Conservation (phyloP, 2,113 vertebrate species). For the Labeo rohita region DNA sequence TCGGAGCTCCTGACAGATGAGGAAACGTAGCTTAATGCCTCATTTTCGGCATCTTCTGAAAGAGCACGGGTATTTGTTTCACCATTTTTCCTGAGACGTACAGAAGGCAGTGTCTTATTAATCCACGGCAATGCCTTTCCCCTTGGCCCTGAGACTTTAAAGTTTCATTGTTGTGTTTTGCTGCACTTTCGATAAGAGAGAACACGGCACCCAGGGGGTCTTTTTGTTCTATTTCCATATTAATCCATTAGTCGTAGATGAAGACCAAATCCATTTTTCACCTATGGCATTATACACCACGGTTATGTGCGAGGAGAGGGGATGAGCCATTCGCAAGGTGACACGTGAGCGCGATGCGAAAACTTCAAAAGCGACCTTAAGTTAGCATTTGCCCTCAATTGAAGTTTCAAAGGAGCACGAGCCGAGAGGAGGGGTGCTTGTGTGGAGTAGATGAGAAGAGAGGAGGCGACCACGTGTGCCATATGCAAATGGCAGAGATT, state of each 20-base stretch:
- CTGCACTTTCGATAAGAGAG: conserved; percentile 47
- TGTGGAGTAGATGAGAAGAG: conserved; percentile 28
- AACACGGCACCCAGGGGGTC: conserved; percentile 51
- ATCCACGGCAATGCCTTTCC: conserved; percentile 46
- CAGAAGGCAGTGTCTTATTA: conserved; percentile 31
- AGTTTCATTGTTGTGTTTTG: conserved; percentile 53
- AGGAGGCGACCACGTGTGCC: conserved; percentile 66
- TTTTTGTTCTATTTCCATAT: conserved; percentile 52
- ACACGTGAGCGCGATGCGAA: conserved; percentile 38
- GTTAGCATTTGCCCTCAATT: conserved; percentile 51
- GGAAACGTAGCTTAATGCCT: neutral
- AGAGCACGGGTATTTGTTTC: conserved; percentile 35
- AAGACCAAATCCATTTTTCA: conserved; percentile 52
- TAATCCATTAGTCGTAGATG: conserved; percentile 61
- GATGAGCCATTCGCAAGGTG: conserved; percentile 45
- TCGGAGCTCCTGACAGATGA: conserved; percentile 47
- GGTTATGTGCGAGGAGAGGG: conserved; percentile 23
- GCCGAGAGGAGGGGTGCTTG: conserved; percentile 38
- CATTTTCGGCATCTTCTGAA: conserved; percentile 19
- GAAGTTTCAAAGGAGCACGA: conserved; percentile 49
- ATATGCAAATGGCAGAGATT: conserved; percentile 69
- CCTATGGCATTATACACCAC: conserved; percentile 51
- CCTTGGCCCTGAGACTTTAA: conserved; percentile 46
- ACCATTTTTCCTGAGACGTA: conserved; percentile 34
- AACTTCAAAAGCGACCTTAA: conserved; percentile 60